A percentile compares a stretch with the other conserved stretches of the same genome.
phyloP scores from a whole-genome alignment of 2,797 vertebrate species.

The Phyllotis vaccarum region DNA sequence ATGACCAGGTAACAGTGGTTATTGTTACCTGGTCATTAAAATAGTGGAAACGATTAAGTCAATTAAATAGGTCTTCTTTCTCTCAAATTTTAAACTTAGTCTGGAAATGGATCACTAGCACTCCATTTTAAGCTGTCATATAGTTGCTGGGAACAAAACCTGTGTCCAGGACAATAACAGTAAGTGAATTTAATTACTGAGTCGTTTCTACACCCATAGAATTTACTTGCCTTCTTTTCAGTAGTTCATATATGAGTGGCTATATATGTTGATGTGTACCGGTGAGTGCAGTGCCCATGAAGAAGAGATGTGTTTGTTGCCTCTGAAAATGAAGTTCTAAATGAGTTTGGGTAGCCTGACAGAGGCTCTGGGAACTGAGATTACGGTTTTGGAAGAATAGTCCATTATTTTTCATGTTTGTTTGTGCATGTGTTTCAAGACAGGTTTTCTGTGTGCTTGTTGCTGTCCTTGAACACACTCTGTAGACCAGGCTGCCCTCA shows the following conservation, averaged over 20 bases:
- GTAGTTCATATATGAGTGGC: not conserved
- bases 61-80: not conserved
- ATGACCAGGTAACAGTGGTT: not conserved
- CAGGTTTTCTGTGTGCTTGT: no score
- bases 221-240: not conserved
- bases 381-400: not conserved
- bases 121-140: no score
- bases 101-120: no score
- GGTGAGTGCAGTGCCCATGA: not conserved
- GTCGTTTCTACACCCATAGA: no score
- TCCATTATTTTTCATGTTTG: no score
- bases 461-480: no score
- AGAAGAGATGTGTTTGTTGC: not conserved
- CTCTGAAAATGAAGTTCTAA: not conserved
- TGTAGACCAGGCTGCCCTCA: no score
- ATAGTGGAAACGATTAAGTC: not conserved
- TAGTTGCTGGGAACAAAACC: no score
- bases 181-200: no score
- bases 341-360: not conserved
- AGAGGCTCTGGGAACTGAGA: not conserved
- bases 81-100: not conserved
- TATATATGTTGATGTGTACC: not conserved
- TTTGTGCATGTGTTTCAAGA: no score
- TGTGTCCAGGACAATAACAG: no score
- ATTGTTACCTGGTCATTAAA: no score